These are phyloP conservation scores for Albula glossodonta DNA, from an alignment of 2,113 vertebrate genomes.

Conservation along the genomic window DNA sequence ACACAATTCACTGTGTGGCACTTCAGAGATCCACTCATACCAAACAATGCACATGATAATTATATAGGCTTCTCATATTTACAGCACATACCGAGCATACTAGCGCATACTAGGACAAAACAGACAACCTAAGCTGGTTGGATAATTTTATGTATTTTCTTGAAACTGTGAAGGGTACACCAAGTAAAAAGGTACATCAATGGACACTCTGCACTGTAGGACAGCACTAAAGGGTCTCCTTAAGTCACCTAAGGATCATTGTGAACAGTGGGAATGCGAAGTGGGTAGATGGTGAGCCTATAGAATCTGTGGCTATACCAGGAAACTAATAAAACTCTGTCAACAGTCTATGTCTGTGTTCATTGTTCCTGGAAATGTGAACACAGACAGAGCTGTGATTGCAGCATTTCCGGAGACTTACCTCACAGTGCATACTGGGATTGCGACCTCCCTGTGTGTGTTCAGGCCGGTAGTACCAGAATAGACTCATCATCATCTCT, in stretches of 20 bases:
- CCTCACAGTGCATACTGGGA: constrained; percentile 89
- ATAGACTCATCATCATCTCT: constrained; percentile 98
- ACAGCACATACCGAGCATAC: neutral
- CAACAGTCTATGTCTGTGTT: too few relatives aligned
- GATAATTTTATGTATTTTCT: too few relatives aligned
- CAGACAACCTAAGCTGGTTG: neutral
- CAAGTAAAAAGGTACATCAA: too few relatives aligned
- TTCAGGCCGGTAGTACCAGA: constrained; percentile 98
- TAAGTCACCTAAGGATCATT: too few relatives aligned
- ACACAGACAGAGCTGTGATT: neutral
- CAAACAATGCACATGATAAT: neutral
- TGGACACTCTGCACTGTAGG: too few relatives aligned
- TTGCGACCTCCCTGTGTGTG: constrained; percentile 94
- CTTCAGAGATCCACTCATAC: neutral
- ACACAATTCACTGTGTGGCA: neutral
- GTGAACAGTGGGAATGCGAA: too few relatives aligned
- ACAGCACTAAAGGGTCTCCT: too few relatives aligned
- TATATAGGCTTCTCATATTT: neutral
- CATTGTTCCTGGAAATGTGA: too few relatives aligned
- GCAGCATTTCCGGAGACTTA: constrained; percentile 63
- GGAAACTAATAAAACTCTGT: too few relatives aligned
- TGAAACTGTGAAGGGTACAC: too few relatives aligned
- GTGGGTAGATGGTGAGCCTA: too few relatives aligned
- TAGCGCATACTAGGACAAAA: neutral
- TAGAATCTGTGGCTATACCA: too few relatives aligned